Evolutionary conservation across 2,888 invertebrate species (phyloP).

Genomic region (Scaptomyza cyrtandrae): DNA sequence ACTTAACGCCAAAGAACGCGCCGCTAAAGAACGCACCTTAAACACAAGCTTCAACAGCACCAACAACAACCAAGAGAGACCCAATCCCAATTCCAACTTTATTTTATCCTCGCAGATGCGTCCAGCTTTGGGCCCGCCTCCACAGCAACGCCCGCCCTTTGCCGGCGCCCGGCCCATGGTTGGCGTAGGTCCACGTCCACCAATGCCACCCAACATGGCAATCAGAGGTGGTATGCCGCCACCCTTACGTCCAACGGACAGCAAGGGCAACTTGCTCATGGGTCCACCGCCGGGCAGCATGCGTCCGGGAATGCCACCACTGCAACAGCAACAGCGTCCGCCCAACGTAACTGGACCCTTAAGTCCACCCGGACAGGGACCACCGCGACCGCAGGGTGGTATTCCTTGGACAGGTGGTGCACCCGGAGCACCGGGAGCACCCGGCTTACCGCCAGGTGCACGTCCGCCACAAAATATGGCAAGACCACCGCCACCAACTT

Average conservation of each 20-base stretch:
- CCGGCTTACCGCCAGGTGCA: slow-evolving; percentile 62
- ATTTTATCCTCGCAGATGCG: slow-evolving; percentile 80
- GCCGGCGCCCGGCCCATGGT: slow-evolving; percentile 73
- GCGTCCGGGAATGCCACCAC: slow-evolving; percentile 66
- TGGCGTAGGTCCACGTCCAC: slow-evolving; percentile 78
- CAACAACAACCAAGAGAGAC: slow-evolving; percentile 27
- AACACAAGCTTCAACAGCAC: slow-evolving; percentile 34
- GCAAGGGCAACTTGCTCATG: slow-evolving; percentile 84
- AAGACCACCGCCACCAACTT: slow-evolving; percentile 69
- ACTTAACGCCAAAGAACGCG: slow-evolving; percentile 51
- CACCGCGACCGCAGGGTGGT: slow-evolving; percentile 76
- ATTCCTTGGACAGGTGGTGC: slow-evolving; percentile 72
- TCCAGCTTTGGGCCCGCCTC: slow-evolving; percentile 72
- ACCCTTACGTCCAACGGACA: slow-evolving; percentile 84
- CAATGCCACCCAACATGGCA: slow-evolving; percentile 77
- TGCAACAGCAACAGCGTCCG: slow-evolving; percentile 72
- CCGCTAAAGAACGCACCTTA: slow-evolving; percentile 54
- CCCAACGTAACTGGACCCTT: slow-evolving; percentile 69
- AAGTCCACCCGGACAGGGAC: slow-evolving; percentile 81
- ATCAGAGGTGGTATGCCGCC: slow-evolving; percentile 79
- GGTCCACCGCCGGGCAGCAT: slow-evolving; percentile 72
- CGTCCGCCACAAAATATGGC: slow-evolving; percentile 66
- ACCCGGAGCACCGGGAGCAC: slow-evolving; percentile 38
- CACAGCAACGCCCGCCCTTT: slow-evolving; percentile 77
- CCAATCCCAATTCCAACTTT: slow-evolving; percentile 56